Conservation (phyloP, 2,888 invertebrate species). For the Cantharis rufa region DNA sequence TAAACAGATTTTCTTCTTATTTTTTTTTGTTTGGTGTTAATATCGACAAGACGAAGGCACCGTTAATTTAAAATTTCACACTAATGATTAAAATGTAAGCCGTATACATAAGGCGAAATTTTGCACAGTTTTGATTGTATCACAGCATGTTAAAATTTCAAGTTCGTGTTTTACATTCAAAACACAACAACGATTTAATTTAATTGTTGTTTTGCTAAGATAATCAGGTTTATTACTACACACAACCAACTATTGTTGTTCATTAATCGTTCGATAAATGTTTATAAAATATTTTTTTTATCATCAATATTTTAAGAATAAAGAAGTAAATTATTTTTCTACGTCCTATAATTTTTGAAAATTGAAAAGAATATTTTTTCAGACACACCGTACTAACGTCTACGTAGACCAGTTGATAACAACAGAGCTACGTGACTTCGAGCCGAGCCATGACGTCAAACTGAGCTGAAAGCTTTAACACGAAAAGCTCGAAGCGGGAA, state of each 20-base stretch:
- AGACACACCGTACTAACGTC: conserved; percentile 35
- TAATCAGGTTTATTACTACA: background rate
- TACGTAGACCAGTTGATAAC: conserved; percentile 34
- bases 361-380: conserved; percentile 15
- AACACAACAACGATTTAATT: background rate
- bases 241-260: background rate
- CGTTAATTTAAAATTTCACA: conserved; percentile 37
- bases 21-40: conserved; percentile 36
- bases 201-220: background rate
- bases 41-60: conserved; percentile 46
- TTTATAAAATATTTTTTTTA: conserved; percentile 2
- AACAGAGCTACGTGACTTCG: conserved; percentile 43
- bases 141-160: conserved; percentile 51
- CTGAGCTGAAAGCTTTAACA: conserved; percentile 38
- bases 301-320: background rate
- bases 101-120: conserved; percentile 48
- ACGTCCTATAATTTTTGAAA: background rate
- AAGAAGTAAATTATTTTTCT: background rate
- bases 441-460: conserved; percentile 53
- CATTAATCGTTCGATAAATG: background rate
- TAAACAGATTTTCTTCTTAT: conserved; percentile 1
- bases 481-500: conserved; percentile 32
- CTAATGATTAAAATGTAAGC: conserved; percentile 44
- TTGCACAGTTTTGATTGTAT: conserved; percentile 49
- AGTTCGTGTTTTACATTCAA: conserved; percentile 28